These are phyloP conservation scores for Coregonus ussuriensis DNA, from an alignment of 2,797 vertebrate genomes.

Conservation along the genomic window DNA sequence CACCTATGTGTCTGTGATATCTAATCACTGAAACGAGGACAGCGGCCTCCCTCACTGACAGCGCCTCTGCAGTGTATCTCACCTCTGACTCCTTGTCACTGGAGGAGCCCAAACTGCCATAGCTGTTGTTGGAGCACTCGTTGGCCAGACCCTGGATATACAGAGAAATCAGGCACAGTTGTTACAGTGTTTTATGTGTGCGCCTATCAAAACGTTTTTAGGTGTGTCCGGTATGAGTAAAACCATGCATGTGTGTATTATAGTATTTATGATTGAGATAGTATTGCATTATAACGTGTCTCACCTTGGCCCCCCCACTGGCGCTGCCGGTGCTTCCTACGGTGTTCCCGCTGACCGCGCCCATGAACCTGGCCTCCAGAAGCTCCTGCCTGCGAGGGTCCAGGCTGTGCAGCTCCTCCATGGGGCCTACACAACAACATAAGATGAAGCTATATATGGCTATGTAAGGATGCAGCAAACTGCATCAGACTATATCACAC, in stretches of 20 bases:
- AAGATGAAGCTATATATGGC: not conserved
- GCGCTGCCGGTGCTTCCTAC: slow-evolving; percentile 94
- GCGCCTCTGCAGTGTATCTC: slow-evolving; percentile 43
- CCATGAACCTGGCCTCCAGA: slow-evolving; percentile 96
- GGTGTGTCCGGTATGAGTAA: not conserved
- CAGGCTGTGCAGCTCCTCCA: slow-evolving; percentile 99
- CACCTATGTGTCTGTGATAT: not conserved
- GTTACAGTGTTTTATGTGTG: not conserved
- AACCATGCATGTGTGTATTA: not conserved
- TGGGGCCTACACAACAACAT: slow-evolving; percentile 78
- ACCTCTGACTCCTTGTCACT: slow-evolving; percentile 99
- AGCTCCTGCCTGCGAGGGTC: slow-evolving; percentile 98
- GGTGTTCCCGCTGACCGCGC: slow-evolving; percentile 94
- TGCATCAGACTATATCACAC: not conserved
- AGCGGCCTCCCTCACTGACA: not conserved
- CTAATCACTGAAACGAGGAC: slow-evolving; percentile 1
- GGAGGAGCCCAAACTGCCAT: slow-evolving; percentile 96
- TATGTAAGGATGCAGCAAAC: not conserved
- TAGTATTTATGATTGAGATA: slow-evolving; percentile 3
- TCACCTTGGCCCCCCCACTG: slow-evolving; percentile 96
- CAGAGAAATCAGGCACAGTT: slow-evolving; percentile 26
- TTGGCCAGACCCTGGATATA: slow-evolving; percentile 89
- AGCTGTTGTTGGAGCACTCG: slow-evolving; percentile 98
- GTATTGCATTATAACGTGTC: not conserved
- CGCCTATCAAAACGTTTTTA: not conserved